Evolutionary conservation across 2,113 vertebrate species (phyloP).

Genomic region (Pandion haliaetus): DNA sequence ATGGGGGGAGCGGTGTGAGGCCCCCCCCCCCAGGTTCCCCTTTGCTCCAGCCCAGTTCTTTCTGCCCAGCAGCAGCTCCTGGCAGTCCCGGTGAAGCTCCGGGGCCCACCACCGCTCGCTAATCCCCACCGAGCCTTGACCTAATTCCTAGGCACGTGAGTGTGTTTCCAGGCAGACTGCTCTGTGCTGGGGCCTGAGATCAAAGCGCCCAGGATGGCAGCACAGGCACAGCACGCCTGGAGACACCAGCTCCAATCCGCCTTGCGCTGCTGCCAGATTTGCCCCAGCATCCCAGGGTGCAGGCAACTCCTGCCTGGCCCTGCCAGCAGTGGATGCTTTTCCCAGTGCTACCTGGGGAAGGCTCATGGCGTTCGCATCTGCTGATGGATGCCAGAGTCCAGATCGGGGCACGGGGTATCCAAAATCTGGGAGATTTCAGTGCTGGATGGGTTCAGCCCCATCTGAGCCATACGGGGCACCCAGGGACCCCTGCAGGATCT

Average conservation of each 20-base stretch:
- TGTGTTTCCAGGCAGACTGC: slow-evolving; percentile 59
- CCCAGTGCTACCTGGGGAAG: background rate
- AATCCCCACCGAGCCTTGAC: slow-evolving; percentile 66
- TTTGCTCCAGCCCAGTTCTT: background rate
- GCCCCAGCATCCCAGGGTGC: background rate
- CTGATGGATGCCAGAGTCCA: background rate
- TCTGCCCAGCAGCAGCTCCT: slow-evolving; percentile 55
- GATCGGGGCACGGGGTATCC: rapidly evolving
- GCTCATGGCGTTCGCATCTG: background rate
- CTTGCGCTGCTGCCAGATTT: background rate
- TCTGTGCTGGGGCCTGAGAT: background rate
- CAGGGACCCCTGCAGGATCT: background rate
- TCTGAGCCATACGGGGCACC: background rate
- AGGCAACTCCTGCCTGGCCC: background rate
- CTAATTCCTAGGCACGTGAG: slow-evolving; percentile 59
- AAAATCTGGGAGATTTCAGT: background rate
- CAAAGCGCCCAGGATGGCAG: background rate
- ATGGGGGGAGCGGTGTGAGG: rapidly evolving
- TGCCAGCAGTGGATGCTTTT: background rate
- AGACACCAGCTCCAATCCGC: slow-evolving; percentile 41
- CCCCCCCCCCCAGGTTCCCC: background rate
- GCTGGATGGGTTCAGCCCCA: background rate
- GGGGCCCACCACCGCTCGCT: background rate
- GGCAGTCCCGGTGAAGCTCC: background rate
- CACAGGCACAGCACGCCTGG: background rate